Base-by-base conservation (phyloP, 2,888 invertebrate genomes). In the Drosophila macrothrix region DNA sequence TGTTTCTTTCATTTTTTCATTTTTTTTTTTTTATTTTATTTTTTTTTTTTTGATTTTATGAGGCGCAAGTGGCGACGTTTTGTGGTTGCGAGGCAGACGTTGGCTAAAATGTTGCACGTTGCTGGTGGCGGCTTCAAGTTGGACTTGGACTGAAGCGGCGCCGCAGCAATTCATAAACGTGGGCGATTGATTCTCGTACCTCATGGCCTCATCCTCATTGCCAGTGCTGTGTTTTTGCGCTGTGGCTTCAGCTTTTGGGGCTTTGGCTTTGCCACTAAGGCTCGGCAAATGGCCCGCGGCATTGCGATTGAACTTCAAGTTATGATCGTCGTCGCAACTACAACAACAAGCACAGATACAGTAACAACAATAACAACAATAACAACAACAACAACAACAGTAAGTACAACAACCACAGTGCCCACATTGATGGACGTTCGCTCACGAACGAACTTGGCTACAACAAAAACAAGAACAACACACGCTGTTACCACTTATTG, bases 251-350 rank as follows among this genome's bases (percentile, higher is more conserved):
- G 39, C 67, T 84, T 82, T 84, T 86, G 84, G 84, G 84, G 87
- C 85, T 86, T 84, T 86, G 90, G 90, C 89, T 87, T 84, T 90
- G 91, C 88, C 91, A 90, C 88, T 87, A 92, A 92, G 92, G 92
- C 91, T 88, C 90, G 92, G 92, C 92, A 92, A 92, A 92, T 92
- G 92, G 91, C 92, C 92, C 87, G 92, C 92, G 92, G 92, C 92
- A 87, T 91, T 91, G 92, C 92, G 92, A 92, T 92, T 92, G 92
- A 92, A 92, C 92, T 92, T 90, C 90, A 91, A 92, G 92, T 92
- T 92, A 92, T 92, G 92, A 92, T 90, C 87, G 83, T 89, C 88
- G 85, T 85, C 83, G 78, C 75, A 73, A 68, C 84, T 68, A 60
- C 73, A 69, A 66, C 66, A 67, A 29, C n/a, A 22, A n/a, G n/a